phyloP scores from a whole-genome alignment of 1,140 invertebrate species.

The Caligus rogercresseyi region DNA sequence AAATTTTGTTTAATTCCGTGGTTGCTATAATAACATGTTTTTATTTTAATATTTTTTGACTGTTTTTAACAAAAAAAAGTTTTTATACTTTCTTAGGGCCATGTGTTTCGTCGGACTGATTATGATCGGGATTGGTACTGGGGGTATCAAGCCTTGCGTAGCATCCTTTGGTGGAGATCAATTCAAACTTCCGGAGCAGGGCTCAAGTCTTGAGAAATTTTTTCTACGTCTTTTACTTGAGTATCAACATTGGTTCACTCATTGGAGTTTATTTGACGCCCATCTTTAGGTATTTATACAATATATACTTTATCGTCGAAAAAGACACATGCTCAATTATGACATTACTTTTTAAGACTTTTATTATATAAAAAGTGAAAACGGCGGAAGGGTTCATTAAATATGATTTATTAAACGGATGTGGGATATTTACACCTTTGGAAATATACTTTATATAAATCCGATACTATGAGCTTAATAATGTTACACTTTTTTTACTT shows the following conservation, averaged over 20 bases:
- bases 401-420: too few species aligned
- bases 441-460: too few species aligned
- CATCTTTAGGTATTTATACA: slow-evolving; percentile 40
- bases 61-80: neutral
- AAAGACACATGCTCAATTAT: too few species aligned
- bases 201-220: slow-evolving; percentile 8
- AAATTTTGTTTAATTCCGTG: too few species aligned
- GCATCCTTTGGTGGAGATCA: slow-evolving; percentile 65
- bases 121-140: slow-evolving; percentile 72
- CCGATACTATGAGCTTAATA: too few species aligned
- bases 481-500: too few species aligned
- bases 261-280: slow-evolving; percentile 78
- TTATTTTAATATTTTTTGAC: slow-evolving; percentile 19
- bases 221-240: slow-evolving; percentile 54
- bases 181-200: slow-evolving; percentile 21
- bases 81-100: neutral
- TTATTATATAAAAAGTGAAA: too few species aligned
- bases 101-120: slow-evolving; percentile 45
- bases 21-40: too few species aligned
- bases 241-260: slow-evolving; percentile 77
- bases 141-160: slow-evolving; percentile 94
- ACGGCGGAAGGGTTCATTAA: too few species aligned
- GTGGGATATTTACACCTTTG: too few species aligned
- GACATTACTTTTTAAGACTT: too few species aligned
- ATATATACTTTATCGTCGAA: too few species aligned